A percentile compares a stretch with the other conserved stretches of the same genome.
Conservation (phyloP, 2,888 invertebrate genomes). For the Achlya flavicornis region DNA sequence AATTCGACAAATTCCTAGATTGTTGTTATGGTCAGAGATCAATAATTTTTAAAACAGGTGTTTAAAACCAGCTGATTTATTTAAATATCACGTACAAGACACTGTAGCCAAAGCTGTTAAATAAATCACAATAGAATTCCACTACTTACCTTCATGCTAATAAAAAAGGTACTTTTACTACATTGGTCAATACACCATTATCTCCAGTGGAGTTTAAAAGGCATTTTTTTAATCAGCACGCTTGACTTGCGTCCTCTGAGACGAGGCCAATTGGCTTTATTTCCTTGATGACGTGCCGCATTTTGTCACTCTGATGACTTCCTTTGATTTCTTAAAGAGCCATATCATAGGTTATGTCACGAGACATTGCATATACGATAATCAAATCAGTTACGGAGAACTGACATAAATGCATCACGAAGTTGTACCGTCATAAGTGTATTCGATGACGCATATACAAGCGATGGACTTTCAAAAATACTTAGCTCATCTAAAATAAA, state of each 20-base stretch:
- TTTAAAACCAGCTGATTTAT: not conserved
- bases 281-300: constrained; percentile 56
- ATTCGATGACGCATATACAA: not conserved
- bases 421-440: not conserved
- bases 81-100: not conserved
- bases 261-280: constrained; percentile 51
- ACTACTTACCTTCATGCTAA: not conserved
- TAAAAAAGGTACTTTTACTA: not conserved
- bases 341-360: constrained; percentile 1
- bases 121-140: not conserved
- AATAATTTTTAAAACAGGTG: not conserved
- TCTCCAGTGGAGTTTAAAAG: constrained; percentile 22
- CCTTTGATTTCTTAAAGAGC: constrained; percentile 28
- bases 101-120: not conserved
- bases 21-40: not conserved
- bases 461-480: not conserved
- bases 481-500: not conserved
- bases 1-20: not conserved
- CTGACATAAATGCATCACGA: not conserved
- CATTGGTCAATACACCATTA: constrained; percentile 20
- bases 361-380: not conserved
- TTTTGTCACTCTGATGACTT: constrained; percentile 43
- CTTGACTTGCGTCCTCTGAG: constrained; percentile 57
- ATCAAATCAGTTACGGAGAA: not conserved
- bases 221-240: constrained; percentile 52